A percentile compares a stretch with the other conserved stretches of the same genome.
These are phyloP conservation scores for Campoplex nolae DNA, from an alignment of 2,888 invertebrate species.

Conservation along the genomic window DNA sequence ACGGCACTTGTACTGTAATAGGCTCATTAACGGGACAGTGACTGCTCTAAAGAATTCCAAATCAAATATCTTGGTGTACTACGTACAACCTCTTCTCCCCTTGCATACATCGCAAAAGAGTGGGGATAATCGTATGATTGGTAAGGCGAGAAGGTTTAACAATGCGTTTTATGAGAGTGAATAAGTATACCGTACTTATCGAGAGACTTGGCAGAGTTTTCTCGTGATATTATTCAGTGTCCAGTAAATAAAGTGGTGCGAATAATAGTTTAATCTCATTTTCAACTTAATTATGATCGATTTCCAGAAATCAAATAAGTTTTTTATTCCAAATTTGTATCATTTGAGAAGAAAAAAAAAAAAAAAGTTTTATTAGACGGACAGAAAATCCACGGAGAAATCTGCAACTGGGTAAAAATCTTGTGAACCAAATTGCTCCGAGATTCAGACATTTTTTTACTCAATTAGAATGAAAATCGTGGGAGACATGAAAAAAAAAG, in stretches of 20 bases:
- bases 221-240: not conserved
- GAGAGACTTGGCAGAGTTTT: not conserved
- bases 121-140: conserved; percentile 3
- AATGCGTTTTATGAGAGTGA: conserved; percentile 26
- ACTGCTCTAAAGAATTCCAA: conserved; percentile 49
- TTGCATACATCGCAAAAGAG: not conserved
- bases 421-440: not conserved
- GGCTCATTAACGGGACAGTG: conserved; percentile 59
- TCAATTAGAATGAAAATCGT: too few species aligned
- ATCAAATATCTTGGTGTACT: conserved; percentile 34
- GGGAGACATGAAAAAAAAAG: too few species aligned
- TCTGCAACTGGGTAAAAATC: not conserved
- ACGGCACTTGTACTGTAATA: conserved; percentile 63
- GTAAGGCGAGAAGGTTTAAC: conserved; percentile 28
- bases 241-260: not conserved
- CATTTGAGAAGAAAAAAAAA: too few species aligned
- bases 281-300: not conserved
- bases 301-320: not conserved
- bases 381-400: not conserved
- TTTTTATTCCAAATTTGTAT: too few species aligned
- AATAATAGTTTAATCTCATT: not conserved
- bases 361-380: not conserved
- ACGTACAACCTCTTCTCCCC: conserved; percentile 1
- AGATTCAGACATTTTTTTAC: too few species aligned
- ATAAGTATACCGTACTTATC: not conserved